Percentiles rank a stretch among this genome's conserved stretches.
phyloP scores from a whole-genome alignment of 92 coral and sea anemone genomes.

The Bergia sp. region DNA sequence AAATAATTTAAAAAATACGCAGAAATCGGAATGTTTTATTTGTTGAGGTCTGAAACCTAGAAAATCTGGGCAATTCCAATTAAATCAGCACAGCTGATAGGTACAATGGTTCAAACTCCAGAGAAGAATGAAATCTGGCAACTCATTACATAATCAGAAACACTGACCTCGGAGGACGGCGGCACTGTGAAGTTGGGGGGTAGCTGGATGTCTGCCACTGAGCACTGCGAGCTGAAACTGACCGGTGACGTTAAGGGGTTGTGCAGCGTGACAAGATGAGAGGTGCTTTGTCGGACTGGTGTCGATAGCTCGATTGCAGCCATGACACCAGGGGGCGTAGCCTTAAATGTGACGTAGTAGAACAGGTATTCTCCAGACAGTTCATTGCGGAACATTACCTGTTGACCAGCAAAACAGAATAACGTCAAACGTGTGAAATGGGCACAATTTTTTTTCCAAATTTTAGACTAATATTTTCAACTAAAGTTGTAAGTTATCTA shows the following conservation, averaged over 20 bases:
- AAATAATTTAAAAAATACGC: no score
- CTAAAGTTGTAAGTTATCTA: no score
- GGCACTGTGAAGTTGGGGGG: conserved; percentile 98
- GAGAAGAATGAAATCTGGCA: no score
- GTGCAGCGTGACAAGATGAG: conserved; percentile 91
- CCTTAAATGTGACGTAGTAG: conserved; percentile 96
- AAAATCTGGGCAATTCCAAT: no score
- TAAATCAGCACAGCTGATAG: no score
- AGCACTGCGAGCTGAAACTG: conserved; percentile 86
- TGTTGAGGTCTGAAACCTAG: no score
- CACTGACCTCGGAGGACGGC: conserved; percentile 86
- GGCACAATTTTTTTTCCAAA: no score
- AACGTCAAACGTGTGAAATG: conserved; percentile 4
- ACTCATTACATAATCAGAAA: neutral
- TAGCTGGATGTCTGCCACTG: conserved; percentile 85
- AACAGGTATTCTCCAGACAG: conserved; percentile 82
- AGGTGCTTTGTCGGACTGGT: conserved; percentile 93
- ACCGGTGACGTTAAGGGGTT: conserved; percentile 94
- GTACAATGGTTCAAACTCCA: no score
- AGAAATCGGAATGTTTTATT: no score
- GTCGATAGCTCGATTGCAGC: conserved; percentile 90
- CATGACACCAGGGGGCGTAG: conserved; percentile 94
- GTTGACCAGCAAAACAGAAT: neutral
- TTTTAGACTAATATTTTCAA: no score
- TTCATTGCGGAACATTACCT: conserved; percentile 94